Evolutionary conservation across 2,888 invertebrate genomes (phyloP).

Genomic region (Hirtodrosophila trivittata): DNA sequence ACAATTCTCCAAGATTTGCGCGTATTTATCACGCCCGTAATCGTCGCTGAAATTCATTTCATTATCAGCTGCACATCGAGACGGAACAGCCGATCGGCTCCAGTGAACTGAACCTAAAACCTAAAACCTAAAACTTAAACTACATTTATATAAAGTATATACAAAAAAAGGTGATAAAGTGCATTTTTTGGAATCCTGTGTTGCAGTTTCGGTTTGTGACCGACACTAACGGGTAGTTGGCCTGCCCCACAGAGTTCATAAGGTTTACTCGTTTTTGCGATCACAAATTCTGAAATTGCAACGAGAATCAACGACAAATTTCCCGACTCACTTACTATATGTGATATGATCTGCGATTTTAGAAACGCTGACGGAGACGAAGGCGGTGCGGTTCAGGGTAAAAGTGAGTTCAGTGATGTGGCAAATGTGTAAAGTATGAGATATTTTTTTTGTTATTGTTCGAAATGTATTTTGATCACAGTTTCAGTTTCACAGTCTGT

Average conservation of each 20-base stretch:
- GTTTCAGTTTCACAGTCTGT: too few relatives aligned
- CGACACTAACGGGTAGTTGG: constrained; percentile 84
- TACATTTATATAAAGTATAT: neutral
- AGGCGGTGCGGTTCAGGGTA: constrained; percentile 1
- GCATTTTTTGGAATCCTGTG: constrained; percentile 52
- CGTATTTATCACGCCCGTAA: constrained; percentile 81
- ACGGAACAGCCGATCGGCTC: constrained; percentile 33
- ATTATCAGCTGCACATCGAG: constrained; percentile 75
- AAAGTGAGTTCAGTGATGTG: constrained; percentile 48
- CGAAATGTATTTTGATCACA: too few relatives aligned
- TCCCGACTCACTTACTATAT: neutral
- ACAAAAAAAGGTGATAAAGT: constrained; percentile 1
- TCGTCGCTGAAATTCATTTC: constrained; percentile 78
- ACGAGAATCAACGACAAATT: constrained; percentile 61
- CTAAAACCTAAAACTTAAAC: too few relatives aligned
- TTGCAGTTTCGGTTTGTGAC: constrained; percentile 84
- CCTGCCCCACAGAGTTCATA: constrained; percentile 29
- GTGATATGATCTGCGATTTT: neutral
- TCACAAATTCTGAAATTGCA: constrained; percentile 84
- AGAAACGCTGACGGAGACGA: neutral
- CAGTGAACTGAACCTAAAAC: neutral
- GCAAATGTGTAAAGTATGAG: constrained; percentile 38
- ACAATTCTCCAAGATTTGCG: constrained; percentile 50
- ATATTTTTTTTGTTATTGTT: constrained; percentile 6
- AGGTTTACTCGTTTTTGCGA: constrained; percentile 84